A percentile compares a stretch with the other conserved stretches of the same genome.
Conservation (phyloP, 1,140 invertebrate species). For the Saxidomus purpurata region DNA sequence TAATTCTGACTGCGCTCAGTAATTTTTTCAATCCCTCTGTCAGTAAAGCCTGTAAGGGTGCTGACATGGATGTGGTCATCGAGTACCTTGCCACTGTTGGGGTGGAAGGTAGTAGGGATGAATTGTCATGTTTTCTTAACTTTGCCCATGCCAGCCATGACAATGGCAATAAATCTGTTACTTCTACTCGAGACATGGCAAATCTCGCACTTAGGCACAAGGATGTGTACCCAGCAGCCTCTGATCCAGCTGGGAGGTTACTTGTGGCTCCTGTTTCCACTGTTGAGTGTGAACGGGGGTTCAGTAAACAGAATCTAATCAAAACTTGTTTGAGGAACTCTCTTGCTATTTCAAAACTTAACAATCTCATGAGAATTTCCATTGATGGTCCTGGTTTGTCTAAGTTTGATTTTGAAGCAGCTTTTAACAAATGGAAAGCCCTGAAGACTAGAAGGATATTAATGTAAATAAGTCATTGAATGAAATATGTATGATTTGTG, state of each 20-base stretch:
- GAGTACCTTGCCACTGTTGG: too few species aligned
- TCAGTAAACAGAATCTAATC: too few species aligned
- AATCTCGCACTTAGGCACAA: constrained; percentile 35
- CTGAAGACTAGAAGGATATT: constrained; percentile 32
- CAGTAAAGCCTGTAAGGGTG: constrained; percentile 15
- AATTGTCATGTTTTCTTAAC: too few species aligned
- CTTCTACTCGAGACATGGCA: constrained; percentile 19
- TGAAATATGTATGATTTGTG: too few species aligned
- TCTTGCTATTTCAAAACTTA: background rate
- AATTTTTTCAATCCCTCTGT: constrained; percentile 31
- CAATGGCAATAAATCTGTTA: too few species aligned
- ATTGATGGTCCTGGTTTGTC: background rate
- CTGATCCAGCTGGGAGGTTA: constrained; percentile 26
- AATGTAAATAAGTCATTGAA: too few species aligned
- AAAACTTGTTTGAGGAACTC: too few species aligned
- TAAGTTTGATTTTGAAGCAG: constrained; percentile 26
- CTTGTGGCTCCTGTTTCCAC: too few species aligned
- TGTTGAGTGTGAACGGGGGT: too few species aligned
- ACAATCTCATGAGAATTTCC: constrained; percentile 27
- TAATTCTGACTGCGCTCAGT: too few species aligned
- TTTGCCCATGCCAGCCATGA: too few species aligned
- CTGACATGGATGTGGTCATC: constrained; percentile 32
- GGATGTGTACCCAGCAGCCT: constrained; percentile 36
- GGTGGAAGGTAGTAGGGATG: too few species aligned
- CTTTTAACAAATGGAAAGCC: constrained; percentile 27